Conservation (phyloP, 2,797 vertebrate species). For the Xenentodon cancila region DNA sequence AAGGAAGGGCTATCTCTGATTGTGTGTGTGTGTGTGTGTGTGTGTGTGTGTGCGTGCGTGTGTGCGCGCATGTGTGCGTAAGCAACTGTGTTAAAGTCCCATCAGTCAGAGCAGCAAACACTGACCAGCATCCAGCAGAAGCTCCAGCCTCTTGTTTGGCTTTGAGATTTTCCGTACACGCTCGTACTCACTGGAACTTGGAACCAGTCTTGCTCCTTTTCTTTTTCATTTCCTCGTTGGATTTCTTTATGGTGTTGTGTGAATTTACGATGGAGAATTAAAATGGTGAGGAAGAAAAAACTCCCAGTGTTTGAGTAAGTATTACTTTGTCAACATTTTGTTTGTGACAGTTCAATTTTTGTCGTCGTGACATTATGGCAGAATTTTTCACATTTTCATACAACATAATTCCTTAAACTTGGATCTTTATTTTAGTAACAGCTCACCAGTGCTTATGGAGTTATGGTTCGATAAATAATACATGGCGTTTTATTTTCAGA, state of each 20-base stretch:
- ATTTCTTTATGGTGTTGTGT: slow-evolving; percentile 37
- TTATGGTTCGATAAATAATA: slow-evolving; percentile 48
- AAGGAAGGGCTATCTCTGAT: no score
- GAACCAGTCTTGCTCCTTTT: not conserved
- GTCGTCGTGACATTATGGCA: not conserved
- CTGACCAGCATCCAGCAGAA: slow-evolving; percentile 58
- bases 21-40: not conserved
- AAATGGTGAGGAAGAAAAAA: slow-evolving; percentile 80
- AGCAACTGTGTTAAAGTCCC: slow-evolving; percentile 42
- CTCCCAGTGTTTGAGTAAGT: slow-evolving; percentile 78
- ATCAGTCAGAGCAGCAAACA: slow-evolving; percentile 55
- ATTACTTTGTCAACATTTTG: slow-evolving; percentile 1
- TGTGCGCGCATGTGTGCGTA: slow-evolving; percentile 21
- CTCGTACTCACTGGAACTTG: slow-evolving; percentile 28
- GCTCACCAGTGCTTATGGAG: not conserved
- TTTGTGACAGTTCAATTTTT: not conserved
- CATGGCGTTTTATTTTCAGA: slow-evolving; percentile 41
- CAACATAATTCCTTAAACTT: not conserved
- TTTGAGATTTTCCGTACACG: slow-evolving; percentile 32
- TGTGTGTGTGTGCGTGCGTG: slow-evolving; percentile 17
- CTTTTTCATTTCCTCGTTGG: slow-evolving; percentile 25
- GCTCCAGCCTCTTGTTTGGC: slow-evolving; percentile 43
- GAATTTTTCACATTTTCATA: not conserved
- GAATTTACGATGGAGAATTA: slow-evolving; percentile 78
- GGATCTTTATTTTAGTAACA: not conserved